Conservation (phyloP, 2,797 vertebrate species). For the Crenichthys baileyi region DNA sequence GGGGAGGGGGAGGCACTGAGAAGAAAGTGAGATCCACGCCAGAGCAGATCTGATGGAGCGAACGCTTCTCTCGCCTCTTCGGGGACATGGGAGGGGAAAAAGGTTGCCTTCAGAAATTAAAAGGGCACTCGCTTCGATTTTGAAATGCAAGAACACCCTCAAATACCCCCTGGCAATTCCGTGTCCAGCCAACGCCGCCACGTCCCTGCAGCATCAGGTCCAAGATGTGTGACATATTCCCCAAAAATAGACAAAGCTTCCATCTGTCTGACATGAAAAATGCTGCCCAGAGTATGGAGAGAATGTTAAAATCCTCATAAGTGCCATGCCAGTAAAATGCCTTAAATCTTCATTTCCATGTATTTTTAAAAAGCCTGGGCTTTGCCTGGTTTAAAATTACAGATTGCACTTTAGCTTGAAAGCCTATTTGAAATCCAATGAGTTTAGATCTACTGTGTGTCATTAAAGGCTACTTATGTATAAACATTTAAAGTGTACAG, state of each 20-base stretch:
- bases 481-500: slow-evolving; percentile 58
- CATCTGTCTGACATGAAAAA: slow-evolving; percentile 47
- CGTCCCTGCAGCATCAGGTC: slow-evolving; percentile 41
- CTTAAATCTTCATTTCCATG: slow-evolving; percentile 23
- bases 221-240: slow-evolving; percentile 53
- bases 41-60: slow-evolving; percentile 51
- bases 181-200: slow-evolving; percentile 29
- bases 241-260: slow-evolving; percentile 43
- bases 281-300: slow-evolving; percentile 19
- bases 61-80: slow-evolving; percentile 47
- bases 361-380: slow-evolving; percentile 30
- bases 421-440: slow-evolving; percentile 16
- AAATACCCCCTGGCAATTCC: slow-evolving; percentile 26
- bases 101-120: slow-evolving; percentile 70
- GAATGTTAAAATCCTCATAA: slow-evolving; percentile 36
- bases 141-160: slow-evolving; percentile 47
- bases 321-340: slow-evolving; percentile 26
- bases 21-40: slow-evolving; percentile 57
- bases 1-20: slow-evolving; percentile 30
- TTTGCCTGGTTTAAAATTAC: slow-evolving; percentile 33
- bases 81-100: slow-evolving; percentile 27
- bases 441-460: slow-evolving; percentile 35
- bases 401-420: slow-evolving; percentile 37
- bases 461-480: slow-evolving; percentile 30
- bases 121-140: slow-evolving; percentile 53